A percentile compares a stretch with the other conserved stretches of the same genome.
phyloP scores from a whole-genome alignment of 1,140 invertebrate genomes.

The Drosophila kikkawai region DNA sequence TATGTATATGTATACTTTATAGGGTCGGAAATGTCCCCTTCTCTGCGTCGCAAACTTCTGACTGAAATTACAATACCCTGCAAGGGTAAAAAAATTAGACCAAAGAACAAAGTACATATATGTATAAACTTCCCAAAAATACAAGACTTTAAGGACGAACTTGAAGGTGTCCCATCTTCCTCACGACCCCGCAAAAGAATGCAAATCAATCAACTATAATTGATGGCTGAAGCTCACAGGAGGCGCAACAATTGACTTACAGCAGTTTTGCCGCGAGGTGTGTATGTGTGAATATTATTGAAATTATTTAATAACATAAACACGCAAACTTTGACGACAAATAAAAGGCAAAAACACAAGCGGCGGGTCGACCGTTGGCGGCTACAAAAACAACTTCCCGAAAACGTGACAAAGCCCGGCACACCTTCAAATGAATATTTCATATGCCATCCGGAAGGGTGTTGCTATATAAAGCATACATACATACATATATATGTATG shows the following conservation, averaged over 20 bases:
- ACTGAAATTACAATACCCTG: too few relatives aligned
- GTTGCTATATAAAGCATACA: constrained; percentile 19
- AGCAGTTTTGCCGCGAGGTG: constrained; percentile 17
- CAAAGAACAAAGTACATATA: neutral
- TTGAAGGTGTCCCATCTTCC: neutral
- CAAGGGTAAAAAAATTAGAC: too few relatives aligned
- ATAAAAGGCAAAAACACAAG: constrained; percentile 23
- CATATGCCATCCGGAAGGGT: constrained; percentile 52
- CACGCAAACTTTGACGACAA: constrained; percentile 67
- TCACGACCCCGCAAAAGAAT: neutral
- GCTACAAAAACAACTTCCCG: constrained; percentile 53
- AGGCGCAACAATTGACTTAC: constrained; percentile 31
- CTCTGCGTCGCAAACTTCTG: too few relatives aligned
- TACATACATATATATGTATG: neutral
- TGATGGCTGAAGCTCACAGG: constrained; percentile 16
- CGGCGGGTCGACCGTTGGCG: constrained; percentile 16
- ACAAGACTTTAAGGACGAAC: neutral
- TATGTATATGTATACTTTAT: too few relatives aligned
- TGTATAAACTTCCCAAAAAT: neutral
- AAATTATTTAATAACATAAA: constrained; percentile 74
- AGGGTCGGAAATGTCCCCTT: too few relatives aligned
- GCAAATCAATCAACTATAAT: constrained; percentile 27
- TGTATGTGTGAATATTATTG: constrained; percentile 67
- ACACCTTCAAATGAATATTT: constrained; percentile 66
- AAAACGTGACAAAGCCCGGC: constrained; percentile 67